phyloP scores from a whole-genome alignment of 2,888 invertebrate species.

The Cephus pygmeus region DNA sequence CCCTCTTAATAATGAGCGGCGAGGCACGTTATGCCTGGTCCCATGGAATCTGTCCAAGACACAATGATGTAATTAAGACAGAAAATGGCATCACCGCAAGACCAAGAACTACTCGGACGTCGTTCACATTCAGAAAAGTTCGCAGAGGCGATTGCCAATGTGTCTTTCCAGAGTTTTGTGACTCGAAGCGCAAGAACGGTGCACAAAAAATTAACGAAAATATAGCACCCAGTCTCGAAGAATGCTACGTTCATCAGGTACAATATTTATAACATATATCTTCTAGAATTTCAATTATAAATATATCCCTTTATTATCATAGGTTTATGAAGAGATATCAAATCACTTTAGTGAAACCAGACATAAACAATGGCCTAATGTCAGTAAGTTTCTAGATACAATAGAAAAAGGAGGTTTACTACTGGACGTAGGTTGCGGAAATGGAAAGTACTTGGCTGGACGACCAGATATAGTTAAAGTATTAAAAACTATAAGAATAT shows the following conservation, averaged over 20 bases:
- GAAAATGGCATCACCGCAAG: slow-evolving; percentile 70
- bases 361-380: slow-evolving; percentile 94
- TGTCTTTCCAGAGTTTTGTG: slow-evolving; percentile 74
- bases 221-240: slow-evolving; percentile 76
- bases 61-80: slow-evolving; percentile 78
- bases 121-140: slow-evolving; percentile 86
- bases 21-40: slow-evolving; percentile 87
- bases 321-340: slow-evolving; percentile 96
- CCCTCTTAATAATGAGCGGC: slow-evolving; percentile 83
- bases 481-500: slow-evolving; percentile 1
- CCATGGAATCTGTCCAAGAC: slow-evolving; percentile 88
- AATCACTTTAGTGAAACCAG: slow-evolving; percentile 94
- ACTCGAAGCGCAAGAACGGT: slow-evolving; percentile 66
- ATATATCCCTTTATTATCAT: slow-evolving; percentile 16
- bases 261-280: slow-evolving; percentile 10
- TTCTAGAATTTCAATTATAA: background rate
- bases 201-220: slow-evolving; percentile 59
- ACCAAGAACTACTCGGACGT: slow-evolving; percentile 74
- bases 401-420: slow-evolving; percentile 78
- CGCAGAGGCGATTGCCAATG: slow-evolving; percentile 74
- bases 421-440: slow-evolving; percentile 96
- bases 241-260: slow-evolving; percentile 81
- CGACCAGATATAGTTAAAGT: slow-evolving; percentile 49
- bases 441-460: slow-evolving; percentile 89
- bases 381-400: slow-evolving; percentile 79